These are phyloP conservation scores for Ochlodes sylvanus DNA, from an alignment of 2,888 invertebrate species.

Conservation along the genomic window DNA sequence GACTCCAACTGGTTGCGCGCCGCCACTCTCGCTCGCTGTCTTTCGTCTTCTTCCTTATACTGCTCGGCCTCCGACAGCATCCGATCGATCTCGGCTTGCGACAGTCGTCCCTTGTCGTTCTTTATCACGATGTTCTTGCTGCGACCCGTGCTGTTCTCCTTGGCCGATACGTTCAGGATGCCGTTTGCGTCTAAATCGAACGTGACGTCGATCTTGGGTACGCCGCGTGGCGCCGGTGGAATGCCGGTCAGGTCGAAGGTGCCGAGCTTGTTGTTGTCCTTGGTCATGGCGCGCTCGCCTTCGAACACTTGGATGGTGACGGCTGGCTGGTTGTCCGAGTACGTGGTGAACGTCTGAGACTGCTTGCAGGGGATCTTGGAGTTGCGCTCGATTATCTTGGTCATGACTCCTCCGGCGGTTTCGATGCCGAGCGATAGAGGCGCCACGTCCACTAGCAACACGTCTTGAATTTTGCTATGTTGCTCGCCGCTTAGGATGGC, in stretches of 20 bases:
- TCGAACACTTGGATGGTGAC: constrained; percentile 90
- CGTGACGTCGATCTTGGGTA: too few species aligned
- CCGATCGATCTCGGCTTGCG: too few species aligned
- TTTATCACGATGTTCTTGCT: constrained; percentile 89
- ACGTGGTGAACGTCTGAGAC: constrained; percentile 90
- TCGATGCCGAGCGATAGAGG: constrained; percentile 90
- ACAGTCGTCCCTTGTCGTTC: constrained; percentile 86
- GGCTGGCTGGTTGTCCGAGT: constrained; percentile 91
- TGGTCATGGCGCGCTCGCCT: constrained; percentile 92
- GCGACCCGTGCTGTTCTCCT: constrained; percentile 84
- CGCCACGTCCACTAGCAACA: constrained; percentile 48
- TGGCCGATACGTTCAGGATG: constrained; percentile 86
- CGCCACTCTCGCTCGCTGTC: constrained; percentile 87
- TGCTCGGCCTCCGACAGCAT: too few species aligned
- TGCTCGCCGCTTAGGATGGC: too few species aligned
- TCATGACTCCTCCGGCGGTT: constrained; percentile 92
- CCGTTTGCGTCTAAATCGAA: too few species aligned
- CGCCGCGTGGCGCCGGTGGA: constrained; percentile 55
- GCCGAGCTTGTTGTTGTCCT: constrained; percentile 89
- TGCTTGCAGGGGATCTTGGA: constrained; percentile 89
- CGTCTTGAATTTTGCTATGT: too few species aligned
- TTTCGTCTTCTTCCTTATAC: constrained; percentile 85
- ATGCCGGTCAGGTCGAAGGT: constrained; percentile 88
- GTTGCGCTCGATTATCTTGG: constrained; percentile 90
- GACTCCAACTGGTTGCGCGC: constrained; percentile 90